A percentile compares a stretch with the other conserved stretches of the same genome.
Conservation (phyloP, 2,113 vertebrate genomes). For the Callipepla squamata region DNA sequence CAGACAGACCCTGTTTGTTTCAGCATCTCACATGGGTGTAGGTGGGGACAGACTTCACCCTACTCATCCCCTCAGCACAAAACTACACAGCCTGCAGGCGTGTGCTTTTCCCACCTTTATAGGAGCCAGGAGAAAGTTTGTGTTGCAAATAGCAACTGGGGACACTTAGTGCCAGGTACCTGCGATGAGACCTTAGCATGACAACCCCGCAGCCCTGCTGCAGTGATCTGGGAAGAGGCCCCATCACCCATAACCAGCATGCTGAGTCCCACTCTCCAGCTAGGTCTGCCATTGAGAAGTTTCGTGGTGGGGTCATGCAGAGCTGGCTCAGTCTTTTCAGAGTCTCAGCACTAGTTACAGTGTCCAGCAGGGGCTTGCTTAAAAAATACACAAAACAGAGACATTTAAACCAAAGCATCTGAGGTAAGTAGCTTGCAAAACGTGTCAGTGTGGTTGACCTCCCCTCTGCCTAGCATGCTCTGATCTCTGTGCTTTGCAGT, state of each 20-base stretch:
- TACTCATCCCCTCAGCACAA: neutral
- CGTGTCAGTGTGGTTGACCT: neutral
- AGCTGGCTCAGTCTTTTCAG: neutral
- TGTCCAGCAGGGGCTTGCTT: neutral
- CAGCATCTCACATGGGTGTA: neutral
- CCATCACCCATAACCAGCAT: rapidly evolving
- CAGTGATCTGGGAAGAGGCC: neutral
- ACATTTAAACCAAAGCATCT: neutral
- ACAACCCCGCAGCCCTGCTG: neutral
- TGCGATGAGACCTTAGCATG: rapidly evolving
- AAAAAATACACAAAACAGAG: neutral
- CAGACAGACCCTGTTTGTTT: rapidly evolving
- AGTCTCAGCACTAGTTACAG: neutral
- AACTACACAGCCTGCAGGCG: rapidly evolving
- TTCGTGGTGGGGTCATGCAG: rapidly evolving
- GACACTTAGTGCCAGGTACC: neutral
- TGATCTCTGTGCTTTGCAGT: neutral
- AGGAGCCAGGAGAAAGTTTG: neutral
- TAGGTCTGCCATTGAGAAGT: rapidly evolving
- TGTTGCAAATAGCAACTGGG: neutral
- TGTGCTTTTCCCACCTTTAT: neutral
- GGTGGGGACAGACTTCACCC: neutral
- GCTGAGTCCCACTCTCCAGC: rapidly evolving
- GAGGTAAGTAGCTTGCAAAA: neutral
- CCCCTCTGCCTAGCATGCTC: neutral